Evolutionary conservation across 2,797 vertebrate species (phyloP).

Genomic region (Sebastolobus altivelis): DNA sequence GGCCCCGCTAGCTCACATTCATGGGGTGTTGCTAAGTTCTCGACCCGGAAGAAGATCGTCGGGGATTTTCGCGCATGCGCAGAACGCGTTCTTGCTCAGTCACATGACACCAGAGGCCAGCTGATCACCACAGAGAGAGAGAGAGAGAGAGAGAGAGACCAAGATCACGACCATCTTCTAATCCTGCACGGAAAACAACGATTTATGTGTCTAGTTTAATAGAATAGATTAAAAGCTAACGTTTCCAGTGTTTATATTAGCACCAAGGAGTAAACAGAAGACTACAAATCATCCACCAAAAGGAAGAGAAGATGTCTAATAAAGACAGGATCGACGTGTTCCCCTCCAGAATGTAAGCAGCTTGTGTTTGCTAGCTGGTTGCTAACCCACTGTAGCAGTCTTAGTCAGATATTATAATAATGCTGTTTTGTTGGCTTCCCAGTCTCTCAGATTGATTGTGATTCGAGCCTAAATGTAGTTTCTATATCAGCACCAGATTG

Average conservation of each 20-base stretch:
- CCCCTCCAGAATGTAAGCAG: slow-evolving; percentile 97
- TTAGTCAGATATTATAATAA: not conserved
- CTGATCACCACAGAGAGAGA: slow-evolving; percentile 65
- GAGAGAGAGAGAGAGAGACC: slow-evolving; percentile 18
- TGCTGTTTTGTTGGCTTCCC: not conserved
- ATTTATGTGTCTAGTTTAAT: fast-evolving
- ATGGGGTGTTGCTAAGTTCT: slow-evolving; percentile 61
- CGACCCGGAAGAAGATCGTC: slow-evolving; percentile 81
- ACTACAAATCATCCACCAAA: slow-evolving; percentile 32
- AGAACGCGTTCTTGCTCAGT: slow-evolving; percentile 13
- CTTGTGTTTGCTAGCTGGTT: slow-evolving; percentile 49
- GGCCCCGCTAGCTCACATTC: slow-evolving; percentile 72
- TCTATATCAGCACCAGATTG: not conserved
- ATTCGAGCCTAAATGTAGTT: not conserved
- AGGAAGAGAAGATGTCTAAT: slow-evolving; percentile 90
- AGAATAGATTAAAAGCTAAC: not conserved
- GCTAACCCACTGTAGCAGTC: slow-evolving; percentile 49
- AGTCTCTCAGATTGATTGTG: not conserved
- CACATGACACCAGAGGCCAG: slow-evolving; percentile 80
- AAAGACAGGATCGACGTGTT: slow-evolving; percentile 98
- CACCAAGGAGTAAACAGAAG: slow-evolving; percentile 8
- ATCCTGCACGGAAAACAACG: slow-evolving; percentile 37
- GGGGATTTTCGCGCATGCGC: slow-evolving; percentile 50
- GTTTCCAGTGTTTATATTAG: not conserved
- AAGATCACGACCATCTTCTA: slow-evolving; percentile 71